phyloP scores from a whole-genome alignment of 2,113 vertebrate genomes.

The Esox niger region DNA sequence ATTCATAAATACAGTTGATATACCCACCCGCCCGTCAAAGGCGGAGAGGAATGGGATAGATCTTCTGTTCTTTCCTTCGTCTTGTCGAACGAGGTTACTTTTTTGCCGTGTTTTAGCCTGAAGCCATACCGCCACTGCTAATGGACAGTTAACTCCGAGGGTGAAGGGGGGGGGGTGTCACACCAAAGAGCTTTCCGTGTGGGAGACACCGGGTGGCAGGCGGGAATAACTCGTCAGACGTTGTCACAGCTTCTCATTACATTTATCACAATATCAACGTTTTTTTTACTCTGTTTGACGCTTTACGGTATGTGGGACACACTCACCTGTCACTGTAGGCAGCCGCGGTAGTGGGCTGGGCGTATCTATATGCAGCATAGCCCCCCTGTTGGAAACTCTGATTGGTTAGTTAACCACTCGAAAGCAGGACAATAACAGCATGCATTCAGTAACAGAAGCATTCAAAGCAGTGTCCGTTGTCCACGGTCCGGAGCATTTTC shows the following conservation, averaged over 20 bases:
- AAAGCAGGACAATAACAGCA: neutral
- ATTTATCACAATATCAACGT: neutral
- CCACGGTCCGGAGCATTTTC: too few species aligned
- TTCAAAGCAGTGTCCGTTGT: neutral
- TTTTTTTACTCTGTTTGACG: neutral
- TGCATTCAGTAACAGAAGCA: too few species aligned
- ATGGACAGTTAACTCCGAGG: slow-evolving; percentile 30
- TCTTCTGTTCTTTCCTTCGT: slow-evolving; percentile 53
- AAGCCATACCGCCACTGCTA: slow-evolving; percentile 38
- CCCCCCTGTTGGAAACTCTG: slow-evolving; percentile 64
- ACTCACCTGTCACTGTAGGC: slow-evolving; percentile 97
- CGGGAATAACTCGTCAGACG: neutral
- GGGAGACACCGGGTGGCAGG: neutral
- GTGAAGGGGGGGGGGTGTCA: slow-evolving; percentile 8
- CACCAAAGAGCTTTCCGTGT: neutral
- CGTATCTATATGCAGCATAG: slow-evolving; percentile 93
- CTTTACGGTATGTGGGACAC: neutral
- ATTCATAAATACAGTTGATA: slow-evolving; percentile 66
- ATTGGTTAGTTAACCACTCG: slow-evolving; percentile 44
- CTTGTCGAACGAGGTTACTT: slow-evolving; percentile 56
- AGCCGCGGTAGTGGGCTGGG: slow-evolving; percentile 86
- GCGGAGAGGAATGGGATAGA: slow-evolving; percentile 42
- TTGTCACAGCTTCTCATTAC: neutral
- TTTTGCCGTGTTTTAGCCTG: slow-evolving; percentile 47
- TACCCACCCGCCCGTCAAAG: slow-evolving; percentile 54